phyloP scores from a whole-genome alignment of 2,113 vertebrate genomes.

The Laterallus jamaicensis region DNA sequence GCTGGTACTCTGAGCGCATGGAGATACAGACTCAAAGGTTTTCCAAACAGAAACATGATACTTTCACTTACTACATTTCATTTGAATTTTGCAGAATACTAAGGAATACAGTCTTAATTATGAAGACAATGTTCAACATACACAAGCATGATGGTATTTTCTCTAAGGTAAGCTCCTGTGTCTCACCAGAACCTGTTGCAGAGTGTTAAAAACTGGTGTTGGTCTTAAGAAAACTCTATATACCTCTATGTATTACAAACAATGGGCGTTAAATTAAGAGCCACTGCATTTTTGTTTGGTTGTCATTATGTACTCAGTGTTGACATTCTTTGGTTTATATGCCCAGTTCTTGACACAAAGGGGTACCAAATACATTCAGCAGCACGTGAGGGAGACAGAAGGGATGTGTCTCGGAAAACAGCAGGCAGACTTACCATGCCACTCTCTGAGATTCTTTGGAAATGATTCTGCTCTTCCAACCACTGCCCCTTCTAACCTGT shows the following conservation, averaged over 20 bases:
- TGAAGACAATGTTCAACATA: not conserved
- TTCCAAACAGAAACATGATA: constrained; percentile 13
- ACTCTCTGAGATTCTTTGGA: not conserved
- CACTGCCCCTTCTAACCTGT: not conserved
- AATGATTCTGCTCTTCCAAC: not conserved
- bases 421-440: not conserved
- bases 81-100: constrained; percentile 2
- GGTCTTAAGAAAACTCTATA: not conserved
- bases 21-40: not conserved
- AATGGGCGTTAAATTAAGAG: not conserved
- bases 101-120: not conserved
- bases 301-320: not conserved
- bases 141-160: not conserved
- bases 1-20: not conserved
- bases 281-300: not conserved
- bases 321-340: not conserved
- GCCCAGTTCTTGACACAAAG: not conserved
- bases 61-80: not conserved
- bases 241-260: not conserved
- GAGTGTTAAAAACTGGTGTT: not conserved
- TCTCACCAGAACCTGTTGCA: not conserved
- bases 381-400: not conserved
- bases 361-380: not conserved
- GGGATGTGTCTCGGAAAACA: not conserved
- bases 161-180: not conserved